Conservation (phyloP, 2,113 vertebrate species). For the Lamprotornis superbus region DNA sequence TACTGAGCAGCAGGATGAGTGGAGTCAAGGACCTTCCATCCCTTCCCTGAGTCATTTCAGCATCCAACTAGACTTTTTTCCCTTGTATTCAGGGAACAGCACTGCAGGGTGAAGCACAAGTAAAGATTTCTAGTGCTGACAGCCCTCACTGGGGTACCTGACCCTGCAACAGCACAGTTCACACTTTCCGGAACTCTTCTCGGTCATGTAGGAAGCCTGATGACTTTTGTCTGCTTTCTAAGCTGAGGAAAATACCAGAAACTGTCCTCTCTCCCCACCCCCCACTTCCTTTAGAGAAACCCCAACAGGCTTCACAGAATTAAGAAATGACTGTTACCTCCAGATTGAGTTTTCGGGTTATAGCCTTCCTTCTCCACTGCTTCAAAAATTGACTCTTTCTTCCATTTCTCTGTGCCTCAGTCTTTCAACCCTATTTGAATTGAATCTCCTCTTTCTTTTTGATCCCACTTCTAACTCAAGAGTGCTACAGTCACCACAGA, state of each 20-base stretch:
- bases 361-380: background rate
- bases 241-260: conserved; percentile 50
- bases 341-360: background rate
- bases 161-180: background rate
- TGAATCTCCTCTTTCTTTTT: background rate
- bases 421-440: background rate
- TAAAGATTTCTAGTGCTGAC: background rate
- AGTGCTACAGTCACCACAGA: background rate
- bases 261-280: conserved; percentile 1
- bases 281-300: conserved; percentile 34
- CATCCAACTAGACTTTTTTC: background rate
- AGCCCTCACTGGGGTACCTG: background rate
- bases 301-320: conserved; percentile 6
- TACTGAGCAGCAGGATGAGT: background rate
- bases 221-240: conserved; percentile 11
- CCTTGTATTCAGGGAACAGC: background rate
- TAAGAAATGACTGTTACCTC: conserved; percentile 40
- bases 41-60: background rate
- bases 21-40: background rate
- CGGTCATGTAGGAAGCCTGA: background rate
- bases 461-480: background rate
- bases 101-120: background rate
- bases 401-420: background rate
- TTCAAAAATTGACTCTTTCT: background rate
- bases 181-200: background rate